A percentile compares a stretch with the other conserved stretches of the same genome.
Evolutionary conservation across 1,140 invertebrate species (phyloP).

Genomic region (Hormaphis cornu): DNA sequence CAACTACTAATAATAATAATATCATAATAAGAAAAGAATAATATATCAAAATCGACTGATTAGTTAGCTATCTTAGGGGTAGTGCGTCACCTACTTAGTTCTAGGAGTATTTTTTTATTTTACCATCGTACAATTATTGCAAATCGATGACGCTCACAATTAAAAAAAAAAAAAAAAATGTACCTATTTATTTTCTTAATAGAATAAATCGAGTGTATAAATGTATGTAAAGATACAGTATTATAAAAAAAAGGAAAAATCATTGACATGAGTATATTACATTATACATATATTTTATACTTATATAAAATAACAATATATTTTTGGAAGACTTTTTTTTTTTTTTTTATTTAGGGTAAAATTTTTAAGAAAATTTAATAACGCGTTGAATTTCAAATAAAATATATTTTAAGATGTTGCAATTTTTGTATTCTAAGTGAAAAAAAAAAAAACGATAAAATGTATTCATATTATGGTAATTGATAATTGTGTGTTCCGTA

Average conservation of each 20-base stretch:
- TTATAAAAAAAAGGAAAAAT: constrained; percentile 2
- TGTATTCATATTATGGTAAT: background rate
- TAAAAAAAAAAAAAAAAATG: background rate
- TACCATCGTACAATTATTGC: background rate
- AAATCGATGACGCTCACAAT: background rate
- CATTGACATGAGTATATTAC: background rate
- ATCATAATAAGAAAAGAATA: background rate
- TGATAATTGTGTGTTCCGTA: constrained; percentile 25
- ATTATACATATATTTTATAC: background rate
- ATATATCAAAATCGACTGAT: constrained; percentile 28
- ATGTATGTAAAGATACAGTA: constrained; percentile 19
- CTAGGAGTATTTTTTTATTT: constrained; percentile 7
- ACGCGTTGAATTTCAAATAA: constrained; percentile 28
- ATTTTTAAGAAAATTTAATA: constrained; percentile 29
- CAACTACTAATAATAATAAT: background rate
- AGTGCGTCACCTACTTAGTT: constrained; percentile 19
- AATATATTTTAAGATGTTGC: constrained; percentile 32
- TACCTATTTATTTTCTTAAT: constrained; percentile 19
- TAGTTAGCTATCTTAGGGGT: constrained; percentile 26
- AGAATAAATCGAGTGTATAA: constrained; percentile 19
- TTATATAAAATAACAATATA: background rate
- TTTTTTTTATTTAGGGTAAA: no score
- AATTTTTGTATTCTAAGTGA: constrained; percentile 30
- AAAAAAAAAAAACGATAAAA: constrained; percentile 2
- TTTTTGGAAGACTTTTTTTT: constrained; percentile 32